Conservation (phyloP, 2,888 invertebrate genomes). For the Hermaeophaga mercurialis region DNA sequence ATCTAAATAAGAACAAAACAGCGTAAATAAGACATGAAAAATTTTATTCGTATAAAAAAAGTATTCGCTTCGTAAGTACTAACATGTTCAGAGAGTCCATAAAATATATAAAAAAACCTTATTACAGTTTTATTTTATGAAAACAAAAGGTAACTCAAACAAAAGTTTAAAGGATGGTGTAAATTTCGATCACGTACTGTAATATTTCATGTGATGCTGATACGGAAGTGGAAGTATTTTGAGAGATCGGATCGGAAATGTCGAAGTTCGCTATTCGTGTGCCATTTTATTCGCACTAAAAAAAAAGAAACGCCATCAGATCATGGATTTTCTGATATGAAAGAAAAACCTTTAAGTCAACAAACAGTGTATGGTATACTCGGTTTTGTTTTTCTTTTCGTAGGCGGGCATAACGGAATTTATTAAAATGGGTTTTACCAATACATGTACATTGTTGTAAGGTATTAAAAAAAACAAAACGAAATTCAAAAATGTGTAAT, state of each 20-base stretch:
- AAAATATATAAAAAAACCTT: no score
- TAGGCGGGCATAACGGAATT: not conserved
- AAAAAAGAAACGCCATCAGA: not conserved
- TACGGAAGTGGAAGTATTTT: not conserved
- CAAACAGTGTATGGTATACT: not conserved
- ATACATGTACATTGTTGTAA: no score
- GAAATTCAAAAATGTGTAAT: no score
- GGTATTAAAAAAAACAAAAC: no score
- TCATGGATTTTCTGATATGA: not conserved
- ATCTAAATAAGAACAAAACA: no score
- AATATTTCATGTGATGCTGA: slow-evolving; percentile 4
- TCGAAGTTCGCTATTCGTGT: not conserved
- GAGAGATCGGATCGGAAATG: not conserved
- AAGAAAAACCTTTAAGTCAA: not conserved
- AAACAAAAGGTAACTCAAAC: not conserved
- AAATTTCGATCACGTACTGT: not conserved
- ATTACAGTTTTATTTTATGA: not conserved
- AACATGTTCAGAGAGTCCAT: no score
- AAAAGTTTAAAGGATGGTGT: not conserved
- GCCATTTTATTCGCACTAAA: not conserved
- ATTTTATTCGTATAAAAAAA: no score
- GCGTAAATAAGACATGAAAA: no score
- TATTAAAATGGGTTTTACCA: not conserved
- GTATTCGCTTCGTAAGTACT: no score
- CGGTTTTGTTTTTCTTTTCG: not conserved